A percentile compares a stretch with the other conserved stretches of the same genome.
These are phyloP conservation scores for Lasioglossum vierecki DNA, from an alignment of 2,888 invertebrate species.

Conservation along the genomic window DNA sequence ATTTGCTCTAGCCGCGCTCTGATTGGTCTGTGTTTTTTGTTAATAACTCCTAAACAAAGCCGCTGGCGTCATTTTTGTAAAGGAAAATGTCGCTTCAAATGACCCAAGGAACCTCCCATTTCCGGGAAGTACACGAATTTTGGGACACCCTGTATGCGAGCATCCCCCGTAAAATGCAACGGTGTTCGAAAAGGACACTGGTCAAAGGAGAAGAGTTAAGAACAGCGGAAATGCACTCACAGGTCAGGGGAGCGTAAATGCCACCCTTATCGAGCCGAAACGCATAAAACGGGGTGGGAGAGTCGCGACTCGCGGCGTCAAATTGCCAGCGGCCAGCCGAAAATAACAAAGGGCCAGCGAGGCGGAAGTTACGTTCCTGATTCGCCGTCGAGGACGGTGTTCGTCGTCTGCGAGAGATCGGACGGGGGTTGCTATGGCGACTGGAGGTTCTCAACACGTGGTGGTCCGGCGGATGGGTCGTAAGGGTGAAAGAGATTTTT, in stretches of 20 bases:
- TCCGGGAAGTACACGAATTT: too few species aligned
- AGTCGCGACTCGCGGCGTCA: conserved; percentile 5
- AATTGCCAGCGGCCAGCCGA: conserved; percentile 29
- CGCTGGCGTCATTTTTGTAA: too few species aligned
- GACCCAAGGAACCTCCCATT: too few species aligned
- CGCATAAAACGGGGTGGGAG: neutral
- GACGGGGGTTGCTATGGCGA: conserved; percentile 82
- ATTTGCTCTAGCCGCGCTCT: too few species aligned
- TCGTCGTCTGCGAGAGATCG: conserved; percentile 73
- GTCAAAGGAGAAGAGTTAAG: neutral
- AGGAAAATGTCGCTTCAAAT: too few species aligned
- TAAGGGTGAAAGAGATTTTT: conserved; percentile 74
- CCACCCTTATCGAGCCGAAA: neutral
- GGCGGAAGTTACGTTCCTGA: conserved; percentile 68
- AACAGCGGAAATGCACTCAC: conserved; percentile 6
- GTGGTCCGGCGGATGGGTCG: conserved; percentile 74
- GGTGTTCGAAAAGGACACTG: neutral
- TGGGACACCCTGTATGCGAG: too few species aligned
- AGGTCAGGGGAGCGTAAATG: neutral
- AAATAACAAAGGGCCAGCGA: conserved; percentile 55
- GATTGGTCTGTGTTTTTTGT: too few species aligned
- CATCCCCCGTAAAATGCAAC: neutral
- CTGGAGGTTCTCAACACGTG: conserved; percentile 83
- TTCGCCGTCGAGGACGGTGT: conserved; percentile 54
- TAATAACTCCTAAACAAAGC: too few species aligned